phyloP scores from a whole-genome alignment of 2,797 vertebrate species.

The Cossypha dichroa region DNA sequence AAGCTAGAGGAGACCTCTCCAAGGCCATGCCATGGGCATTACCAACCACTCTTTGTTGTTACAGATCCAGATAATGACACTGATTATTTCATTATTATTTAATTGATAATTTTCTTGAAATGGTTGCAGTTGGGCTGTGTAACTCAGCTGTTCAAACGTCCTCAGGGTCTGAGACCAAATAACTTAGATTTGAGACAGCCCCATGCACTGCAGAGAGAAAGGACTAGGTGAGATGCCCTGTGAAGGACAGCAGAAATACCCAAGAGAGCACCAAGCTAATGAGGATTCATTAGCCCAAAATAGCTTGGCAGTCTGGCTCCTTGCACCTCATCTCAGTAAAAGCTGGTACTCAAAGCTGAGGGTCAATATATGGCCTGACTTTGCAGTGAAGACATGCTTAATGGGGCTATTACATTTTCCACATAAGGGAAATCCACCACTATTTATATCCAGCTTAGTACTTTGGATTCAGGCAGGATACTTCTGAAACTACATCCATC shows the following conservation, averaged over 20 bases:
- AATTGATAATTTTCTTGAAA: background rate
- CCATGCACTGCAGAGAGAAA: background rate
- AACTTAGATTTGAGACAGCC: background rate
- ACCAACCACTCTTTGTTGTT: background rate
- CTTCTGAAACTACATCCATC: slow-evolving; percentile 55
- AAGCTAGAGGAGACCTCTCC: background rate
- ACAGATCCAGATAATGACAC: background rate
- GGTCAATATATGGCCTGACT: background rate
- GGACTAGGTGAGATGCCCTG: background rate
- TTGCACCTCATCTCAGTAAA: background rate
- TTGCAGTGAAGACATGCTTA: slow-evolving; percentile 27
- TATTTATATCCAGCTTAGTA: slow-evolving; percentile 56
- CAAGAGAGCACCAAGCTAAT: background rate
- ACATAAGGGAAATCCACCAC: slow-evolving; percentile 53
- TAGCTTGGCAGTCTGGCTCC: background rate
- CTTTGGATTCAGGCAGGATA: slow-evolving; percentile 35
- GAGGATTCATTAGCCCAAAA: background rate
- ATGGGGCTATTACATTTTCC: slow-evolving; percentile 43
- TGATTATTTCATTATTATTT: background rate
- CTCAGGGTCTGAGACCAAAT: background rate
- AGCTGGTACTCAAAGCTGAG: background rate
- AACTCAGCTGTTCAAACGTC: background rate
- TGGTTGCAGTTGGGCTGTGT: fast-evolving
- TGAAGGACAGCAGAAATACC: background rate
- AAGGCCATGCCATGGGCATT: background rate